Evolutionary conservation across 2,797 vertebrate genomes (phyloP).

Genomic region (Cyprinella venusta): DNA sequence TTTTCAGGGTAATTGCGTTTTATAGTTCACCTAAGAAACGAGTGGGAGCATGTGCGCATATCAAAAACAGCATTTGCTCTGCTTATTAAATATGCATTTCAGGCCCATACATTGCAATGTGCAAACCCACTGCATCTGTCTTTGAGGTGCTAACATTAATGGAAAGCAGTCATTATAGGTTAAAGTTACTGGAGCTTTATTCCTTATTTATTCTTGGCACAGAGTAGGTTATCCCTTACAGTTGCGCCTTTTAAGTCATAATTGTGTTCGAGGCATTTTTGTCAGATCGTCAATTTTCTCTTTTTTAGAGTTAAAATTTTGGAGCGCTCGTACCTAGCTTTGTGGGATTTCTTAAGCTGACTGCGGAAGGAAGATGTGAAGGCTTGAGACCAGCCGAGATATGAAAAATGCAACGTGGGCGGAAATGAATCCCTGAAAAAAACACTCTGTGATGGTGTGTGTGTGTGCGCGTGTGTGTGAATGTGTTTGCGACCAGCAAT

Average conservation of each 20-base stretch:
- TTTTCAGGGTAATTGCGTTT: conserved; percentile 35
- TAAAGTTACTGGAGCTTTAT: conserved; percentile 16
- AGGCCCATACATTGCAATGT: conserved; percentile 2
- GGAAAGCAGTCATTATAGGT: conserved; percentile 31
- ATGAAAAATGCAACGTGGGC: conserved; percentile 81
- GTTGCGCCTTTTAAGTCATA: neutral
- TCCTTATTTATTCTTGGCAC: neutral
- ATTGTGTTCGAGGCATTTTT: conserved; percentile 18
- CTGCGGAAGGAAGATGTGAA: conserved; percentile 55
- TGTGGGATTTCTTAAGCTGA: conserved; percentile 58
- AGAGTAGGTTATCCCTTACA: neutral
- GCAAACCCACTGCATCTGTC: conserved; percentile 1
- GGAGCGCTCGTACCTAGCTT: conserved; percentile 47
- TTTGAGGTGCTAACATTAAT: conserved; percentile 24
- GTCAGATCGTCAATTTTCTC: conserved; percentile 23
- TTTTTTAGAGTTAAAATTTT: conserved; percentile 29
- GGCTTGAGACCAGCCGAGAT: conserved; percentile 75
- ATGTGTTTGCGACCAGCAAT: conserved; percentile 20
- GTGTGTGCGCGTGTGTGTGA: neutral
- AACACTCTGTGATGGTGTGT: conserved; percentile 22
- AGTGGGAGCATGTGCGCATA: conserved; percentile 31
- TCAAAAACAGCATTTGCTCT: conserved; percentile 43
- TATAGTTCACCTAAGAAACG: conserved; percentile 30
- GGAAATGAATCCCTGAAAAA: conserved; percentile 61
- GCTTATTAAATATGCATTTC: conserved; percentile 53